These are phyloP conservation scores for Homarus gammarus DNA, from an alignment of 2,888 invertebrate species.

Conservation along the genomic window DNA sequence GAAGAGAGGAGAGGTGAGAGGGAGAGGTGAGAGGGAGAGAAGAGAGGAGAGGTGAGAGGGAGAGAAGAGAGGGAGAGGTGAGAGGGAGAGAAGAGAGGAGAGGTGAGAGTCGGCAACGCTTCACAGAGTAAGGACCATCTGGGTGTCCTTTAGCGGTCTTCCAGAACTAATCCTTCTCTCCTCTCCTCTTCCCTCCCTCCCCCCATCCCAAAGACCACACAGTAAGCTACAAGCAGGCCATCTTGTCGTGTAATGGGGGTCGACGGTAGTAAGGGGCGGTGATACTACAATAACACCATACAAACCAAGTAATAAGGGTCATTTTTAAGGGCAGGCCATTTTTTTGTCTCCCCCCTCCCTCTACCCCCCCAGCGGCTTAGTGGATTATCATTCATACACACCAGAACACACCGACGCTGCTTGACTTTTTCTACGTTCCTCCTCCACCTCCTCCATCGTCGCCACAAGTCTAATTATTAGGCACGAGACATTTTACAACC, in stretches of 20 bases:
- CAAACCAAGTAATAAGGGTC: constrained; percentile 42
- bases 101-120: constrained; percentile 36
- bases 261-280: background rate
- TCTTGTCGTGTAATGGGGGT: background rate
- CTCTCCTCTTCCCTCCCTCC: no score
- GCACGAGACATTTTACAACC: constrained; percentile 9
- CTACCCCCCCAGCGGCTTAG: background rate
- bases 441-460: background rate
- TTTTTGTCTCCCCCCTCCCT: background rate
- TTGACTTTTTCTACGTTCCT: background rate
- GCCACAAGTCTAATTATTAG: background rate
- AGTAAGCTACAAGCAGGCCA: constrained; percentile 43
- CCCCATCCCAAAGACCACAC: constrained; percentile 13
- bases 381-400: constrained; percentile 1
- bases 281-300: constrained; percentile 30
- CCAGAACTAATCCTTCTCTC: constrained; percentile 41
- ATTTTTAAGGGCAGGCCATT: constrained; percentile 24
- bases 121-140: constrained; percentile 40
- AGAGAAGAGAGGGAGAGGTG: no score
- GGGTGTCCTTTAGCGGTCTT: constrained; percentile 40
- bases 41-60: no score
- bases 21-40: background rate
- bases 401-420: background rate
- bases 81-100: background rate
- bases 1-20: no score